These are phyloP conservation scores for Poecilia latipinna DNA, from an alignment of 2,113 vertebrate genomes.

Conservation along the genomic window DNA sequence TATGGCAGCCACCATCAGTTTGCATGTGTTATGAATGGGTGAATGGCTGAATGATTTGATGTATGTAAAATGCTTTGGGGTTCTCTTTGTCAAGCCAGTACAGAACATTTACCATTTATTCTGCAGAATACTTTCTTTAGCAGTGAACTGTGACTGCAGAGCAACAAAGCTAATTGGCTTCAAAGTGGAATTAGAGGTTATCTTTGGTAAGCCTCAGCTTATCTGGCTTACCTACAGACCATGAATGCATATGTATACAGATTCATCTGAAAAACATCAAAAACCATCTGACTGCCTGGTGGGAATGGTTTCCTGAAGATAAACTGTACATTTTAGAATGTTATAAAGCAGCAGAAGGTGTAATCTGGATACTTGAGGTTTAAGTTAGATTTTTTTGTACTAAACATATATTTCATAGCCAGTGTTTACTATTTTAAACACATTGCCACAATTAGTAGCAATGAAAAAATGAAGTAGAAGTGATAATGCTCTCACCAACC, in stretches of 20 bases:
- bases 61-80: no score
- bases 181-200: slow-evolving; percentile 41
- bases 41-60: no score
- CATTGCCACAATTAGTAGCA: no score
- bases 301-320: neutral
- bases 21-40: no score
- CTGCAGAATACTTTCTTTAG: no score
- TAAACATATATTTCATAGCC: neutral
- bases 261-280: neutral
- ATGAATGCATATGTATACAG: neutral
- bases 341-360: neutral
- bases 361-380: neutral
- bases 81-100: no score
- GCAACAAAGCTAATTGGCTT: slow-evolving; percentile 57
- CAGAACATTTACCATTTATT: no score
- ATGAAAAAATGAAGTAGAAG: neutral
- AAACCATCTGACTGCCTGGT: neutral
- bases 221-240: slow-evolving; percentile 2
- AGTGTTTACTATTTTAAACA: neutral
- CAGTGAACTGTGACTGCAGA: slow-evolving; percentile 3
- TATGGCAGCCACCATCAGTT: no score
- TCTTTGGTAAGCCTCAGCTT: slow-evolving; percentile 24
- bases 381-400: no score
- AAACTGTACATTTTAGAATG: neutral
- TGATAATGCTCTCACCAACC: slow-evolving; percentile 75